Evolutionary conservation across 1,140 invertebrate genomes (phyloP).

Genomic region (Drosophila fuyamai): DNA sequence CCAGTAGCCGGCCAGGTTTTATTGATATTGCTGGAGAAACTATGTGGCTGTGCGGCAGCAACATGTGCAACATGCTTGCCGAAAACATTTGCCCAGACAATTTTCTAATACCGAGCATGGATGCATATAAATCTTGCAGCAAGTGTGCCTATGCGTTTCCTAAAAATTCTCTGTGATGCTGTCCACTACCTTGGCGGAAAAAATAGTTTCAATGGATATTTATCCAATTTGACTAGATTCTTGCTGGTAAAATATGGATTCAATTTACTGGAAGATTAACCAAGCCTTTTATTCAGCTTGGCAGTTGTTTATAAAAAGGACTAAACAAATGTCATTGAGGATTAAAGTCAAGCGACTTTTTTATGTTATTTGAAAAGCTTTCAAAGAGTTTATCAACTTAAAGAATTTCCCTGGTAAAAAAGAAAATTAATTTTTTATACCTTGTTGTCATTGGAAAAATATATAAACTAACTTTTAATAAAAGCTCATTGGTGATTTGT

Average conservation of each 20-base stretch:
- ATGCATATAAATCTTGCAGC: conserved; percentile 31
- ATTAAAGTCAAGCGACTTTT: neutral
- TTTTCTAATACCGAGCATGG: conserved; percentile 38
- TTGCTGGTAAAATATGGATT: neutral
- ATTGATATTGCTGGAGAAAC: conserved; percentile 37
- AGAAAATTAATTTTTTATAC: too few species aligned
- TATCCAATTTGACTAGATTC: neutral
- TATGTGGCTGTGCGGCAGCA: conserved; percentile 19
- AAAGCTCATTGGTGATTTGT: too few species aligned
- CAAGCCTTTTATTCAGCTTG: neutral
- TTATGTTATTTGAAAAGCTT: too few species aligned
- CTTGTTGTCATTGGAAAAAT: too few species aligned
- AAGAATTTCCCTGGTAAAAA: neutral
- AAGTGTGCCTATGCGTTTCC: conserved; percentile 19
- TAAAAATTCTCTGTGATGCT: neutral
- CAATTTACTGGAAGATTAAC: neutral
- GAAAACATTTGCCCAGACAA: conserved; percentile 39
- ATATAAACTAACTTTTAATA: too few species aligned
- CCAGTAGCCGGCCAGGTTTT: conserved; percentile 45
- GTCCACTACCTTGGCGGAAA: neutral
- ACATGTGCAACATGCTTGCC: conserved; percentile 41
- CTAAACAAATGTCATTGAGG: neutral
- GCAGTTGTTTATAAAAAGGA: neutral
- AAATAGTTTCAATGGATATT: neutral
- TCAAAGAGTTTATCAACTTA: neutral